phyloP scores from a whole-genome alignment of 2,888 invertebrate genomes.

The Campoplex capitator region DNA sequence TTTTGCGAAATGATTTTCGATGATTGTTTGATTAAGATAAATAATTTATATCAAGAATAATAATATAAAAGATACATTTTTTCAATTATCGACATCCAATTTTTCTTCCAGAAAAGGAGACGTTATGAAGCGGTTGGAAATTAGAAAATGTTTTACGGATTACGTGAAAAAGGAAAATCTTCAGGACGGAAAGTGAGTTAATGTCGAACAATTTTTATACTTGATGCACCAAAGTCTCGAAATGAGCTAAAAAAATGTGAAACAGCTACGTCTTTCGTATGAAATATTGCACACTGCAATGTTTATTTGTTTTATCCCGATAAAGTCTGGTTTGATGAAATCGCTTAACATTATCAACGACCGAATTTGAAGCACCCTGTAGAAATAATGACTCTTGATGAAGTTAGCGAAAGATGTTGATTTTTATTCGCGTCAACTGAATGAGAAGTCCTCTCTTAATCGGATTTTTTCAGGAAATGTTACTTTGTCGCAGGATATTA shows the following conservation, averaged over 20 bases:
- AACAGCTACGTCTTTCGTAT: background rate
- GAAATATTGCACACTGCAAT: background rate
- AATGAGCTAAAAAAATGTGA: background rate
- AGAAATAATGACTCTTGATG: background rate
- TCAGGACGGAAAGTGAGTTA: constrained; percentile 83
- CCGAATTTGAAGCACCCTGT: background rate
- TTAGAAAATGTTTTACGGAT: constrained; percentile 89
- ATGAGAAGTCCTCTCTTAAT: background rate
- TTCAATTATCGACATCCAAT: constrained; percentile 4
- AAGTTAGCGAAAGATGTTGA: background rate
- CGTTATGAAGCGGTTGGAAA: constrained; percentile 87
- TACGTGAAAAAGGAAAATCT: constrained; percentile 90
- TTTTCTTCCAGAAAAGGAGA: constrained; percentile 86
- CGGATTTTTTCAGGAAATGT: constrained; percentile 46
- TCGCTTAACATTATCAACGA: background rate
- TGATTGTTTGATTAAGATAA: background rate
- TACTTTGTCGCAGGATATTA: constrained; percentile 85
- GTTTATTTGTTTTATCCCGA: background rate
- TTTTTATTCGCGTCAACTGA: background rate
- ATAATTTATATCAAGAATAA: background rate
- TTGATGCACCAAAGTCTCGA: background rate
- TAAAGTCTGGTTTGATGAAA: background rate
- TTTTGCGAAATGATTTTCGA: background rate
- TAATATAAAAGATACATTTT: background rate
- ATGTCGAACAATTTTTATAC: background rate